A percentile compares a stretch with the other conserved stretches of the same genome.
These are phyloP conservation scores for Microtus ochrogaster DNA, from an alignment of 2,113 vertebrate genomes.

Conservation along the genomic window DNA sequence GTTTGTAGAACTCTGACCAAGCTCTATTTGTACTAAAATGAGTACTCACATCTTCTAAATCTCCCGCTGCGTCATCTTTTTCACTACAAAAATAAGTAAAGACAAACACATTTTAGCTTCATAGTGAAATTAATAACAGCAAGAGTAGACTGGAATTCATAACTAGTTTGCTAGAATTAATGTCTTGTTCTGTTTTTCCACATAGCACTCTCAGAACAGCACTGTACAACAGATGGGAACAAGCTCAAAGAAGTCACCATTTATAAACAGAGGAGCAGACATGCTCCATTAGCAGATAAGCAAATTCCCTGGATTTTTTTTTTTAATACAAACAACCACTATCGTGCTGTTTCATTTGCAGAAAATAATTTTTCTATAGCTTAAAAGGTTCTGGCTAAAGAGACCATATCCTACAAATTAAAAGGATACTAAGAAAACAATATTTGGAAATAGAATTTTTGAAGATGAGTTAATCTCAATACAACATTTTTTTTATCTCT, in stretches of 20 bases:
- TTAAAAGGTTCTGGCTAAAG: conserved; percentile 9
- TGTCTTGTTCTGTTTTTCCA: neutral
- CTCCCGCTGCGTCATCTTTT: conserved; percentile 71
- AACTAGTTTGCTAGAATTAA: conserved; percentile 31
- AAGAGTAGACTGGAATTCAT: conserved; percentile 33
- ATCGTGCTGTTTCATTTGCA: neutral
- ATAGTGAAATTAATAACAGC: conserved; percentile 60
- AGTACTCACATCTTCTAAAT: conserved; percentile 85
- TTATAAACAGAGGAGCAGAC: conserved; percentile 6
- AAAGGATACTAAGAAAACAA: conserved; percentile 34
- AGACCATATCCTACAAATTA: conserved; percentile 47
- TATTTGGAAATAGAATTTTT: neutral
- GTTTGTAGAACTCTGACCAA: conserved; percentile 56
- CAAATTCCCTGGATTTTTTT: neutral
- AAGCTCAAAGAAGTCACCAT: neutral
- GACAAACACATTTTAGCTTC: conserved; percentile 57
- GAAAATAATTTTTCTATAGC: neutral
- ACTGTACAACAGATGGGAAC: neutral
- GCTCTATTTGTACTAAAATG: conserved; percentile 51
- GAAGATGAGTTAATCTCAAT: conserved; percentile 9
- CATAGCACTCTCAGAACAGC: neutral
- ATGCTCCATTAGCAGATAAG: conserved; percentile 1
- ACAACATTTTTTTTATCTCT: conserved; percentile 6
- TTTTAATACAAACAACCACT: neutral
- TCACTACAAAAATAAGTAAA: conserved; percentile 82